A percentile compares a stretch with the other conserved stretches of the same genome.
phyloP scores from a whole-genome alignment of 2,113 vertebrate species.

The Brachionichthys hirsutus region DNA sequence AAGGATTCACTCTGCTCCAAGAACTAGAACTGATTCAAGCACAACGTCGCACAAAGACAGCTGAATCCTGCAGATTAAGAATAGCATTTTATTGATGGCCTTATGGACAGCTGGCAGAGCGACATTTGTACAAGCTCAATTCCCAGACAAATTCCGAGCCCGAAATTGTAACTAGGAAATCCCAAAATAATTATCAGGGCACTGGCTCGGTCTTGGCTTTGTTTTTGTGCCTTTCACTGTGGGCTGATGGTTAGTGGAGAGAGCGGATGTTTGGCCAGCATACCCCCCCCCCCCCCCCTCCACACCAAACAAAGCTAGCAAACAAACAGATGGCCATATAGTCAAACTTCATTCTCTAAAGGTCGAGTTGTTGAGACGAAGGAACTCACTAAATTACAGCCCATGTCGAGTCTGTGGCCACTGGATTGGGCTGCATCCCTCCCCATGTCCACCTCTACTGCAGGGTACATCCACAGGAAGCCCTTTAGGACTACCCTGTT shows the following conservation, averaged over 20 bases:
- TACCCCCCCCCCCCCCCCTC: neutral
- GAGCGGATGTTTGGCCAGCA: constrained; percentile 4
- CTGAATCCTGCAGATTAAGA: constrained; percentile 50
- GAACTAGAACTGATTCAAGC: constrained; percentile 6
- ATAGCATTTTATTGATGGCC: constrained; percentile 41
- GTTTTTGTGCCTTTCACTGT: constrained; percentile 17
- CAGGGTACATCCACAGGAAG: constrained; percentile 38
- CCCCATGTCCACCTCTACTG: constrained; percentile 13
- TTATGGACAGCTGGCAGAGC: constrained; percentile 50
- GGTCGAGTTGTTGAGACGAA: constrained; percentile 43
- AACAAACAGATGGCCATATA: constrained; percentile 40
- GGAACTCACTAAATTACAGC: constrained; percentile 16
- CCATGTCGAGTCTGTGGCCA: constrained; percentile 9
- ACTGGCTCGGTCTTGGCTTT: constrained; percentile 20
- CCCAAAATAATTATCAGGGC: constrained; percentile 37
- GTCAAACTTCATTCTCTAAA: constrained; percentile 48
- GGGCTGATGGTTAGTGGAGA: constrained; percentile 26
- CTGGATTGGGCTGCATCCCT: constrained; percentile 4
- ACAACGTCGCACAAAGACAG: constrained; percentile 17
- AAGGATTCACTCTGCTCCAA: constrained; percentile 13
- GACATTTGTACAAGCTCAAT: constrained; percentile 43
- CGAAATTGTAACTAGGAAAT: constrained; percentile 44
- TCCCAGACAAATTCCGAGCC: constrained; percentile 41
- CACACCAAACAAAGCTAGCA: constrained; percentile 22
- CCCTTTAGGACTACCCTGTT: constrained; percentile 52